Percentiles rank a stretch among this genome's conserved stretches.
Conservation (phyloP, 2,113 vertebrate genomes). For the Grammomys dolichurus region DNA sequence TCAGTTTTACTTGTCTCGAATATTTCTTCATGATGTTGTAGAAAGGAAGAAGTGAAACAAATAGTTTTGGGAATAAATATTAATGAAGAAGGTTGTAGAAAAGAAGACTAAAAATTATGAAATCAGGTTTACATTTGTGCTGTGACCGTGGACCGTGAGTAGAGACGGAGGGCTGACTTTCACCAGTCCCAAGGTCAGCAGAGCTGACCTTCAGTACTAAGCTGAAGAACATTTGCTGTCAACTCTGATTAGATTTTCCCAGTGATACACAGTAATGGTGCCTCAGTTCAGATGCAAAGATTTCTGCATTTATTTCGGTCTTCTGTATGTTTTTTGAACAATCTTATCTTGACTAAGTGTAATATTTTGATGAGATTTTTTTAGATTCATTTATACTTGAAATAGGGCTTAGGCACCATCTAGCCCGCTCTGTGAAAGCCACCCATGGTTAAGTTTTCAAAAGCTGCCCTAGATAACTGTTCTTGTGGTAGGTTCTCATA, state of each 20-base stretch:
- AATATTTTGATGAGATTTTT: conserved; percentile 52
- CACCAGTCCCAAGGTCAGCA: not conserved
- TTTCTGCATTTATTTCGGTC: not conserved
- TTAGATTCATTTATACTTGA: not conserved
- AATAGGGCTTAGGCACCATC: not conserved
- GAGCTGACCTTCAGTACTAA: not conserved
- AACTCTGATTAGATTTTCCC: not conserved
- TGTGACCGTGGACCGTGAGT: conserved; percentile 4
- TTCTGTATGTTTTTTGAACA: not conserved
- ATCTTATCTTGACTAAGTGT: not conserved
- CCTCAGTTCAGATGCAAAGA: not conserved
- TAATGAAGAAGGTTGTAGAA: not conserved
- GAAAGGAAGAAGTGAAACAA: conserved; percentile 22
- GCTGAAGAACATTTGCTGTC: conserved; percentile 2
- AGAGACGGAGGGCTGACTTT: not conserved
- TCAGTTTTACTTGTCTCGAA: not conserved
- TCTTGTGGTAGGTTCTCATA: not conserved
- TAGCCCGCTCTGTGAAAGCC: conserved; percentile 13
- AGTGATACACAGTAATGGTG: not conserved
- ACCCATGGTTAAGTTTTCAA: not conserved
- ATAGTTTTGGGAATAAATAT: not conserved
- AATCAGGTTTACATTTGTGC: not conserved
- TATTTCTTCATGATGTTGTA: not conserved
- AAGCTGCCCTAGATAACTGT: not conserved
- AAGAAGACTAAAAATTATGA: conserved; percentile 44